Conservation (phyloP, 2,113 vertebrate genomes). For the Peromyscus leucopus region DNA sequence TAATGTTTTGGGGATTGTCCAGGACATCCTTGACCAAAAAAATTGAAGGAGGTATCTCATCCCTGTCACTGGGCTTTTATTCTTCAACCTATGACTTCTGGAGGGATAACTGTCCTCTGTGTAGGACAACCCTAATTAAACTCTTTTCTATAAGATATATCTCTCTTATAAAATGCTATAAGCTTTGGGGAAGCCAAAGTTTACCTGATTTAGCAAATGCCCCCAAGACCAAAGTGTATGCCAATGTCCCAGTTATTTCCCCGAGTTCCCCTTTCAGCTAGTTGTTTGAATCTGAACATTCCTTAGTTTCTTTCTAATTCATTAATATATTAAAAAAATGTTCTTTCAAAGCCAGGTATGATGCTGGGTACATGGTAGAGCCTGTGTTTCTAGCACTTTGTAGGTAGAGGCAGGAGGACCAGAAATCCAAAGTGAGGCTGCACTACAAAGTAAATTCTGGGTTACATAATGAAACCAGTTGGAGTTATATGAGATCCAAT, state of each 20-base stretch:
- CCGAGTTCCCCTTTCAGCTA: slow-evolving; percentile 12
- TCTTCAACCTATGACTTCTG: neutral
- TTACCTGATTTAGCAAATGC: slow-evolving; percentile 12
- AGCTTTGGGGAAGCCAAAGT: slow-evolving; percentile 1
- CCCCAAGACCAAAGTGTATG: neutral
- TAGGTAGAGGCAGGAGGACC: neutral
- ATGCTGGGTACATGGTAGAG: too few relatives aligned
- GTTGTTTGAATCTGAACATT: neutral
- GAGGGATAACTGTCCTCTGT: neutral
- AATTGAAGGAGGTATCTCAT: neutral
- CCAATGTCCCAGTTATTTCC: neutral
- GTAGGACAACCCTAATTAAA: neutral
- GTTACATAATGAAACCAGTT: neutral
- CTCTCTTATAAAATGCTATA: neutral
- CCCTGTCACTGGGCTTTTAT: neutral
- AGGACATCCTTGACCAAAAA: neutral
- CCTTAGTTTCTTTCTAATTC: slow-evolving; percentile 21
- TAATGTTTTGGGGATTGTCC: neutral
- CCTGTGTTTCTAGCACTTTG: neutral
- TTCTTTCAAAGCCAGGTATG: neutral
- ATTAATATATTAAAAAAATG: neutral
- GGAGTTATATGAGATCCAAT: neutral
- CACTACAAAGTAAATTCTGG: neutral
- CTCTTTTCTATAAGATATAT: neutral
- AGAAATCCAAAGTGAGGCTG: neutral